phyloP scores from a whole-genome alignment of 2,113 vertebrate genomes.

The Zeus faber region DNA sequence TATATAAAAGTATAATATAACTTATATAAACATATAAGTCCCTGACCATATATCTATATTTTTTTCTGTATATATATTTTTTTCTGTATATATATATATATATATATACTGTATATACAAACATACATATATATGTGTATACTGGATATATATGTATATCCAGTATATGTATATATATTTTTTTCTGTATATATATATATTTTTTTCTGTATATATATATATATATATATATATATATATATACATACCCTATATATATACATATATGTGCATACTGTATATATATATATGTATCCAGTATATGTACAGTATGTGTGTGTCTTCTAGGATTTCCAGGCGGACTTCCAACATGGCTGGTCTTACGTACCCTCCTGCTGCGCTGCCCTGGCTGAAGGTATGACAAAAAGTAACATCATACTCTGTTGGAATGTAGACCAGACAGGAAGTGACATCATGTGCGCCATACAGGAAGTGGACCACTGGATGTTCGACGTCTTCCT shows the following conservation, averaged over 20 bases:
- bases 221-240: slow-evolving; percentile 9
- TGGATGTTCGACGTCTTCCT: slow-evolving; percentile 97
- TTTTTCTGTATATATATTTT: too few relatives aligned
- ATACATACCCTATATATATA: too few relatives aligned
- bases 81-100: neutral
- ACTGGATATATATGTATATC: too few relatives aligned
- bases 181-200: too few relatives aligned
- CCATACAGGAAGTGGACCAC: slow-evolving; percentile 89
- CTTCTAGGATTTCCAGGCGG: slow-evolving; percentile 94
- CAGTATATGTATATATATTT: too few relatives aligned
- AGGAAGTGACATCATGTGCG: neutral
- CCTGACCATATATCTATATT: too few relatives aligned
- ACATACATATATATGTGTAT: too few relatives aligned
- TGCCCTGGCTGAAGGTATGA: slow-evolving; percentile 88
- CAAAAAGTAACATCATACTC: neutral
- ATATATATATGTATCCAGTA: neutral
- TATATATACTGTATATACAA: too few relatives aligned
- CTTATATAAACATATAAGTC: too few relatives aligned
- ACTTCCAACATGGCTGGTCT: slow-evolving; percentile 93
- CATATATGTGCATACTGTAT: too few relatives aligned
- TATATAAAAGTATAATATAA: too few relatives aligned
- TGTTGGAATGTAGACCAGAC: neutral
- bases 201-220: slow-evolving; percentile 7
- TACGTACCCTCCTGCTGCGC: slow-evolving; percentile 88
- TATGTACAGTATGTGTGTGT: slow-evolving; percentile 26